These are phyloP conservation scores for Frankliniella intonsa DNA, from an alignment of 2,888 invertebrate genomes.

Conservation along the genomic window DNA sequence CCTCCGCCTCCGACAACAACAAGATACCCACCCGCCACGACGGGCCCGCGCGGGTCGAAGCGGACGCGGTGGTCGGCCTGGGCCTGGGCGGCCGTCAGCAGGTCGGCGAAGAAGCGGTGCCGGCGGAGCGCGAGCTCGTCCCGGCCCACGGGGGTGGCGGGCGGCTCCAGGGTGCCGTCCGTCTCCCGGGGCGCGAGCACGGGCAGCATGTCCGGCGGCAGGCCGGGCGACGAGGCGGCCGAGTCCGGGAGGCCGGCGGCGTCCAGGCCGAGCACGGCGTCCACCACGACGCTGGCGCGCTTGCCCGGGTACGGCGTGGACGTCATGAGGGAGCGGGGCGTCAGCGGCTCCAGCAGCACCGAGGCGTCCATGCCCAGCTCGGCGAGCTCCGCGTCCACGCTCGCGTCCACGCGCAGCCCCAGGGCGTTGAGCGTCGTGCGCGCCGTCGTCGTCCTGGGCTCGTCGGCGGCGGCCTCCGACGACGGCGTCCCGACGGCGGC, in stretches of 20 bases:
- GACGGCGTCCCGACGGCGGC: conserved; percentile 30
- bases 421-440: not conserved
- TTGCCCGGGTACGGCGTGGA: conserved; percentile 37
- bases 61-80: conserved; percentile 70
- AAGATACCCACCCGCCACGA: conserved; percentile 54
- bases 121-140: conserved; percentile 72
- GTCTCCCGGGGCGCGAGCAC: conserved; percentile 43
- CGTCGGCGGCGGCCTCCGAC: conserved; percentile 34
- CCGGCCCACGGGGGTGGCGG: conserved; percentile 69
- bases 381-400: not conserved
- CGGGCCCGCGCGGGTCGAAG: conserved; percentile 67
- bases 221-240: conserved; percentile 6
- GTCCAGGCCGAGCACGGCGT: not conserved
- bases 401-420: conserved; percentile 24
- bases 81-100: conserved; percentile 66
- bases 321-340: conserved; percentile 22
- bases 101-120: conserved; percentile 73
- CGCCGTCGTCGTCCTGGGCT: not conserved
- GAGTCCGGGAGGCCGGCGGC: conserved; percentile 35
- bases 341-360: conserved; percentile 15
- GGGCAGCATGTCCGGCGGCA: not conserved
- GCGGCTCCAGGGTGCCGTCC: conserved; percentile 60
- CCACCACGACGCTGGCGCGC: conserved; percentile 33
- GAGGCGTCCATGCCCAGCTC: conserved; percentile 9
- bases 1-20: conserved; percentile 38